Conservation (phyloP, 2,888 invertebrate genomes). For the Nipponacmea schrenckii region DNA sequence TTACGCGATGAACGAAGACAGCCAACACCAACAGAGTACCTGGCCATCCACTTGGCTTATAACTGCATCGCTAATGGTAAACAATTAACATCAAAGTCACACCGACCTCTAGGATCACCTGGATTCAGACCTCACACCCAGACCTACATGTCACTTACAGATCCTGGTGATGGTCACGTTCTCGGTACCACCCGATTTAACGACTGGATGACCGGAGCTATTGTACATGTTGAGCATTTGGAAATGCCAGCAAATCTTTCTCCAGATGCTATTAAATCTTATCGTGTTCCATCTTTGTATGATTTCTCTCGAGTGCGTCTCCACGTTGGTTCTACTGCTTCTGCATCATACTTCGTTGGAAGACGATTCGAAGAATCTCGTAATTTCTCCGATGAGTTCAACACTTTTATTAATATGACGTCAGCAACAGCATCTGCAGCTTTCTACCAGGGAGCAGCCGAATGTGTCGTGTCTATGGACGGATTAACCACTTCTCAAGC, state of each 20-base stretch:
- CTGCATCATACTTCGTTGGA: constrained; percentile 47
- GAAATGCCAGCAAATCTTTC: constrained; percentile 42
- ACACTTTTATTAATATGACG: constrained; percentile 44
- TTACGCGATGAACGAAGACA: constrained; percentile 33
- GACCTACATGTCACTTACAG: constrained; percentile 49
- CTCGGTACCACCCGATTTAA: constrained; percentile 44
- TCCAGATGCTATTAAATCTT: constrained; percentile 43
- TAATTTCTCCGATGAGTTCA: constrained; percentile 44
- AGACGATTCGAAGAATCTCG: constrained; percentile 44
- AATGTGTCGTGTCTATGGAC: constrained; percentile 47
- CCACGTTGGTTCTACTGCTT: constrained; percentile 44
- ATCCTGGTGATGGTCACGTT: constrained; percentile 48
- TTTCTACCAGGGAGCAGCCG: constrained; percentile 46
- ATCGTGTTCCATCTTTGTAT: constrained; percentile 44
- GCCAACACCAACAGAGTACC: constrained; percentile 34
- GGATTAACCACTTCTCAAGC: constrained; percentile 43
- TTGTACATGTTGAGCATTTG: constrained; percentile 50
- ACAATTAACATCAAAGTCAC: constrained; percentile 18
- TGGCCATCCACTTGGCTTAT: constrained; percentile 37
- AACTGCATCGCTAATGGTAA: constrained; percentile 26
- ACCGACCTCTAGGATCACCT: constrained; percentile 38
- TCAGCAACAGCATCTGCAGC: constrained; percentile 43
- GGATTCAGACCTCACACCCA: constrained; percentile 46
- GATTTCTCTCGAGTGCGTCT: constrained; percentile 45
- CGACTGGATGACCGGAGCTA: constrained; percentile 49